A percentile compares a stretch with the other conserved stretches of the same genome.
Evolutionary conservation across 2,888 invertebrate genomes (phyloP).

Genomic region (Lagria hirta): DNA sequence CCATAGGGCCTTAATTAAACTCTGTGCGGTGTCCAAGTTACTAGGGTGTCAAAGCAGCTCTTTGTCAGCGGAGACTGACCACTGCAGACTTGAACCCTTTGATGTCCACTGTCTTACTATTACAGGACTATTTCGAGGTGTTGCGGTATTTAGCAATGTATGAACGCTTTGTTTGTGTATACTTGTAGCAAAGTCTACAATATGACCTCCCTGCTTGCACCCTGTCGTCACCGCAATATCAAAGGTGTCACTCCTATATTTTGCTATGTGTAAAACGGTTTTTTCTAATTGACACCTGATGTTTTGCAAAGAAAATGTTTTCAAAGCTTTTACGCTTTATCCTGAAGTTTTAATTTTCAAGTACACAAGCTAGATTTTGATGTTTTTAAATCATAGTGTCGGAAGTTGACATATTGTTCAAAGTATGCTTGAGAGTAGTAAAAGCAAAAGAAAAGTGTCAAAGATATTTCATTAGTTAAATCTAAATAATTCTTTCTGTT

Average conservation of each 20-base stretch:
- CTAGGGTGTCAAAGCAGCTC: conserved; percentile 54
- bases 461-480: too few relatives aligned
- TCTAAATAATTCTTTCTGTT: too few relatives aligned
- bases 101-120: conserved; percentile 54
- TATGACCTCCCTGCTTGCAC: conserved; percentile 26
- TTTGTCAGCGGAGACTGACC: conserved; percentile 52
- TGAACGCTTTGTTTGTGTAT: conserved; percentile 43
- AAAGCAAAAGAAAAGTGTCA: not conserved
- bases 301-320: conserved; percentile 38
- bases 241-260: conserved; percentile 28
- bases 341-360: conserved; percentile 22
- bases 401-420: not conserved
- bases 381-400: not conserved
- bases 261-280: conserved; percentile 30
- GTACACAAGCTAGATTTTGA: conserved; percentile 5
- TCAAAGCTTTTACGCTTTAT: conserved; percentile 16
- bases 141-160: conserved; percentile 54
- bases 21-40: conserved; percentile 46
- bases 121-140: conserved; percentile 54
- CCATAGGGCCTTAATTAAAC: conserved; percentile 54
- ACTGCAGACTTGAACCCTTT: conserved; percentile 48
- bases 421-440: not conserved
- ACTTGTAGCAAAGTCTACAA: conserved; percentile 27
- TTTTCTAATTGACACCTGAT: conserved; percentile 30
- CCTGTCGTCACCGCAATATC: conserved; percentile 17